Base-by-base conservation (phyloP, 1,140 invertebrate genomes). In the Hetaerina americana region DNA sequence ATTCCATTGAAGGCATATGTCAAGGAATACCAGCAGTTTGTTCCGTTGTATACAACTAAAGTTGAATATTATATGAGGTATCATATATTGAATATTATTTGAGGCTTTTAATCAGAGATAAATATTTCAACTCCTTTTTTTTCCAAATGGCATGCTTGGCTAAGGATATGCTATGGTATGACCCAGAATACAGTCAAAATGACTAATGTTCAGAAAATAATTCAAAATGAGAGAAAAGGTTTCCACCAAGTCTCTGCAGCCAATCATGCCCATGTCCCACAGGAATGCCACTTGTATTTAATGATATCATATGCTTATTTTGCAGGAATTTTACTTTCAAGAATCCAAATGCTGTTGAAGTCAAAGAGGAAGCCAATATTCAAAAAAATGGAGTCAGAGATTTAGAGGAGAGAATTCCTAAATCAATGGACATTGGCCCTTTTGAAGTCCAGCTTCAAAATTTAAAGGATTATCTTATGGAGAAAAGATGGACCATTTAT, bases 351-450 rank as follows among this genome's bases (percentile, higher is more conserved):
- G 81, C 84, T 0, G 75, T 77, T 0, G 85, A 87, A 75, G 81
- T 86, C 0, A 84, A 83, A 69, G 85, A 88, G 22, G 86, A 87
- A 75, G 78, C 88, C 5, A 84, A 86, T 15, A 82, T 81, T 70
- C 88, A 88, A 27, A 80, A 82, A 31, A 78, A 82, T 70, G 82
- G 82, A 6, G 85, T 82, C 72, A 77, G 81, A 12, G 84, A 83
- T 22, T 73, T 88, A 0, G 83, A 86, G 40, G 77, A 76, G 69
- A 81, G 82, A 0, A 70, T 89, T 10, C 87, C 88, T 0, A 77
- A 82, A 8, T 78, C 78, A 27, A 89, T 92, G 27, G 79, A 82
- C 25, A 90, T 92, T 68, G 90, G 90, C 0, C 87, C 89, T 0
- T 92, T 90, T 78, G 80, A 82, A 24, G 78, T 92, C 8, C 87